phyloP scores from a whole-genome alignment of 2,888 invertebrate genomes.

The Acanthosoma haemorrhoidale region DNA sequence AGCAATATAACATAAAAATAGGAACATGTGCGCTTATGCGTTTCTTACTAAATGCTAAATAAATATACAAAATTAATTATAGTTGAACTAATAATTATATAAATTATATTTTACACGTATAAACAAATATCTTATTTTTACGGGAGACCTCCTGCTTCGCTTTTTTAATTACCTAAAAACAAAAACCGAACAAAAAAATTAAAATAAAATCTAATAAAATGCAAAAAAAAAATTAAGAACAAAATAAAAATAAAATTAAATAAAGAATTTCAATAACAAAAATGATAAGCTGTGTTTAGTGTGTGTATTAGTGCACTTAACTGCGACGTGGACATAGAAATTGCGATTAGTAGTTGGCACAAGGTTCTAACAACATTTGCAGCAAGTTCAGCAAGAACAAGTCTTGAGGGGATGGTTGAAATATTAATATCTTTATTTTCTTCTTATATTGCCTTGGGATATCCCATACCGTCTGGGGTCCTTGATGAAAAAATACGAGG shows the following conservation, averaged over 20 bases:
- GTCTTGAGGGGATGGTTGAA: slow-evolving; percentile 2
- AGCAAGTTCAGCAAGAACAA: background rate
- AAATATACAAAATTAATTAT: slow-evolving; percentile 23
- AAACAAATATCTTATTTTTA: slow-evolving; percentile 15
- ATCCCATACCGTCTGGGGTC: background rate
- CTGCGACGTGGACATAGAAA: background rate
- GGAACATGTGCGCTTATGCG: slow-evolving; percentile 28
- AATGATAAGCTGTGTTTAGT: background rate
- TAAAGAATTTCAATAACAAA: background rate
- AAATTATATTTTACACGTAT: slow-evolving; percentile 27
- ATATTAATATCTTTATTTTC: slow-evolving; percentile 30
- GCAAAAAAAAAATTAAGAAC: background rate
- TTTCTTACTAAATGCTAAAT: slow-evolving; percentile 20
- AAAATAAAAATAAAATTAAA: slow-evolving; percentile 9
- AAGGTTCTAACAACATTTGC: slow-evolving; percentile 27
- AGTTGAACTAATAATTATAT: slow-evolving; percentile 15
- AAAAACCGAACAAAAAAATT: slow-evolving; percentile 23
- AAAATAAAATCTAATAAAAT: background rate
- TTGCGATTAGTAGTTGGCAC: slow-evolving; percentile 12
- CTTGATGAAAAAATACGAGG: slow-evolving; percentile 27
- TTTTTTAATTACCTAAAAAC: slow-evolving; percentile 26
- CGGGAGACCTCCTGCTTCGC: slow-evolving; percentile 21
- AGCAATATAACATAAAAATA: slow-evolving; percentile 25
- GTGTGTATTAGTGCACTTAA: background rate
- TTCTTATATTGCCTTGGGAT: slow-evolving; percentile 26